Conservation (phyloP, 2,888 invertebrate species). For the Cyclophora punctaria region DNA sequence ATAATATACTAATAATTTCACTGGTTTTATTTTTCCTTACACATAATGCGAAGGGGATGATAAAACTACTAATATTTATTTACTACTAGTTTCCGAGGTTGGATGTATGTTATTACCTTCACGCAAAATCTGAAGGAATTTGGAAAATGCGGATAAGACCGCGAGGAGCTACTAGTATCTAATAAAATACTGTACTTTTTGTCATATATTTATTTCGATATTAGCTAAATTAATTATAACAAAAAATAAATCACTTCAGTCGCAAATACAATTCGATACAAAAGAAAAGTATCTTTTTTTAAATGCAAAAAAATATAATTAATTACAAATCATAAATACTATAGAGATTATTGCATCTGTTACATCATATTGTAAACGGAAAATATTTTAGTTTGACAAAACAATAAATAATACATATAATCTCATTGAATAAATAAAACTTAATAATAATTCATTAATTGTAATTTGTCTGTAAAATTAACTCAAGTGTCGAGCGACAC, state of each 20-base stretch:
- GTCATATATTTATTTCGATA: constrained; percentile 25
- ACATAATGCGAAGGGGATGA: not conserved
- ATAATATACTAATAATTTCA: not conserved
- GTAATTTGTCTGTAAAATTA: not conserved
- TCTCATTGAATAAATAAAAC: not conserved
- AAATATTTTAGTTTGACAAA: constrained; percentile 8
- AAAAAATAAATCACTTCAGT: constrained; percentile 35
- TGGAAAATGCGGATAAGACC: not conserved
- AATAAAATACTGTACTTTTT: constrained; percentile 4
- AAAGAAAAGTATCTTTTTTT: constrained; percentile 25
- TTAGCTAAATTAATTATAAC: constrained; percentile 34
- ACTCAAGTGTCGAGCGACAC: not conserved
- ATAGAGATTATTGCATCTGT: constrained; percentile 30
- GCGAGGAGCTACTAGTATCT: not conserved
- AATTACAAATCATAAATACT: constrained; percentile 17
- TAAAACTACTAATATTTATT: not conserved
- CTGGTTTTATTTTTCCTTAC: not conserved
- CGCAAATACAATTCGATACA: constrained; percentile 31
- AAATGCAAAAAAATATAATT: constrained; percentile 38
- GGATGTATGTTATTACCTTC: not conserved
- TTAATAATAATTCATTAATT: not conserved
- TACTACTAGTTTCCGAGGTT: not conserved
- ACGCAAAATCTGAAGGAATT: not conserved
- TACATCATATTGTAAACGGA: constrained; percentile 25
- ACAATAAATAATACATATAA: constrained; percentile 4